A percentile compares a stretch with the other conserved stretches of the same genome.
These are phyloP conservation scores for Neuroterus valhalla DNA, from an alignment of 1,140 invertebrate species.

Conservation along the genomic window DNA sequence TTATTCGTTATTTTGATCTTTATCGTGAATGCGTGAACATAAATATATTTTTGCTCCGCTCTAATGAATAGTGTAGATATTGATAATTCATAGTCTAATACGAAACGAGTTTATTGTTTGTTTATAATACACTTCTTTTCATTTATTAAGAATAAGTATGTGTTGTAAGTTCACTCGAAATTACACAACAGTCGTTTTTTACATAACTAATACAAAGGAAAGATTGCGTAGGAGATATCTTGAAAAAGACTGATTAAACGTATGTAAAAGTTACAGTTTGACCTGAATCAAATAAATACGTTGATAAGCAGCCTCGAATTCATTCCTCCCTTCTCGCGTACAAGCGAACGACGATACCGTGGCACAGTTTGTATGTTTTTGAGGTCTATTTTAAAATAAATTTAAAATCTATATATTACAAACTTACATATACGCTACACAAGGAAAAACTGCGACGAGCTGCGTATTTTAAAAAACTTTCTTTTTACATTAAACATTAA, in stretches of 20 bases:
- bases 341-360: not conserved
- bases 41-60: too few relatives aligned
- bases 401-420: conserved; percentile 30
- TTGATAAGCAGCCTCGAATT: not conserved
- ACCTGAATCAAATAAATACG: too few relatives aligned
- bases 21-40: too few relatives aligned
- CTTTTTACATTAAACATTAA: conserved; percentile 20
- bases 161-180: conserved; percentile 42
- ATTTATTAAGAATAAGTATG: conserved; percentile 57
- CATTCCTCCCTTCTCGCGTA: conserved; percentile 11
- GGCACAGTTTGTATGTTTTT: conserved; percentile 13
- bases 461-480: conserved; percentile 9
- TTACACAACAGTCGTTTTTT: conserved; percentile 15
- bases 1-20: too few relatives aligned
- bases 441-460: conserved; percentile 21
- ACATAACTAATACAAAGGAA: conserved; percentile 17
- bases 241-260: too few relatives aligned
- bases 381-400: conserved; percentile 1
- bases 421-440: conserved; percentile 10
- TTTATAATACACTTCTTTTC: conserved; percentile 55
- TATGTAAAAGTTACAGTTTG: too few relatives aligned
- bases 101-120: conserved; percentile 49
- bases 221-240: too few relatives aligned
- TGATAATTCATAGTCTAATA: conserved; percentile 44
- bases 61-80: conserved; percentile 21